A percentile compares a stretch with the other conserved stretches of the same genome.
Evolutionary conservation across 1,140 invertebrate species (phyloP).

Genomic region (Brachionus plicatilis): DNA sequence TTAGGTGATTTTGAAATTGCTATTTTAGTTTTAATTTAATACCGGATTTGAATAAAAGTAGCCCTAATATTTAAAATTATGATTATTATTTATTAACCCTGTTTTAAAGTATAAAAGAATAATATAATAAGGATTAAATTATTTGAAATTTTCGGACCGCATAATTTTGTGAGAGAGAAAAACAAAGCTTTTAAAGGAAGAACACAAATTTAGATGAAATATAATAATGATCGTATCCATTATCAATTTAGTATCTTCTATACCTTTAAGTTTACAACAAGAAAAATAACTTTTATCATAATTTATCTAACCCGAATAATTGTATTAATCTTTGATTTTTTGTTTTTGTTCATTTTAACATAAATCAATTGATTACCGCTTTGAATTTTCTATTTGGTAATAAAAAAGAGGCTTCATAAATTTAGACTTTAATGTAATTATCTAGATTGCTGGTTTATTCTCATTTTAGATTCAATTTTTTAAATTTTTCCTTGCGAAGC

Average conservation of each 20-base stretch:
- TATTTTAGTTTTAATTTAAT: too few relatives aligned
- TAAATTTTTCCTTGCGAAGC: neutral
- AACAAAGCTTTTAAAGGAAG: neutral
- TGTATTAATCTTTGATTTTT: neutral
- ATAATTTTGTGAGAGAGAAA: neutral
- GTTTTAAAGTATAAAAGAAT: neutral
- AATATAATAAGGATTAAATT: neutral
- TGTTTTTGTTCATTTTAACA: neutral
- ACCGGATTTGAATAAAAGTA: too few relatives aligned
- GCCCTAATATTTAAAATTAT: too few relatives aligned
- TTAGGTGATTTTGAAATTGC: too few relatives aligned
- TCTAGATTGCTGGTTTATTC: neutral
- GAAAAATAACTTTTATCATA: neutral
- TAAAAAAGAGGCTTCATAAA: neutral
- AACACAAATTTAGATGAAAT: neutral
- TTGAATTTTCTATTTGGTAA: neutral
- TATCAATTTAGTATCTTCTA: neutral
- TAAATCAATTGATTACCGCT: neutral
- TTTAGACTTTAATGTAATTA: neutral
- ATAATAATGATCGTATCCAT: neutral
- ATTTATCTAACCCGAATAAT: constrained; percentile 17
- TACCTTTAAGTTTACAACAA: neutral
- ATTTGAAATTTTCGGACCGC: neutral
- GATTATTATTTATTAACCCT: neutral
- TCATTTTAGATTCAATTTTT: neutral